phyloP scores from a whole-genome alignment of 2,888 invertebrate species.

The Drosophila prostipennis region DNA sequence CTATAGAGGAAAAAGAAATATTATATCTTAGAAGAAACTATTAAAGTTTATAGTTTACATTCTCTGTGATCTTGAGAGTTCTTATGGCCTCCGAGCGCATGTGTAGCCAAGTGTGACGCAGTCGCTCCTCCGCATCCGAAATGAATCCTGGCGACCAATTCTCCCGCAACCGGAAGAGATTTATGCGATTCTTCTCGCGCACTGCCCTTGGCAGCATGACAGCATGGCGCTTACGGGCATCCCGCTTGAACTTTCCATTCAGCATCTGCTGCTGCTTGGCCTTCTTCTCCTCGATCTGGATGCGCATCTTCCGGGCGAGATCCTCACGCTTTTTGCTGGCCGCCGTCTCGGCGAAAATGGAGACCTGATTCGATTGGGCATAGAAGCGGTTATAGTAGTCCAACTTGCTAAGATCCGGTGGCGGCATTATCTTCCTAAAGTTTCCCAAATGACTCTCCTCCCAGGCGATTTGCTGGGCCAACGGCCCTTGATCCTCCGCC shows the following conservation, averaged over 20 bases:
- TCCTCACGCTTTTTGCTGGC: slow-evolving; percentile 91
- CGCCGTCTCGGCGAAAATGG: slow-evolving; percentile 89
- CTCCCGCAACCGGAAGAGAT: slow-evolving; percentile 62
- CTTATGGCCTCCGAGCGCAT: slow-evolving; percentile 74
- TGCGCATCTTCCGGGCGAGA: slow-evolving; percentile 88
- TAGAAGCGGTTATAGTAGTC: slow-evolving; percentile 88
- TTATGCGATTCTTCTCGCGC: slow-evolving; percentile 69
- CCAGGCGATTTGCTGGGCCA: slow-evolving; percentile 88
- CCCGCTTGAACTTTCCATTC: slow-evolving; percentile 47
- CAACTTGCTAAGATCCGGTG: slow-evolving; percentile 82
- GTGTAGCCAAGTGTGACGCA: slow-evolving; percentile 83
- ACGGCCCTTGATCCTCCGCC: slow-evolving; percentile 82
- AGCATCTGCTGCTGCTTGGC: slow-evolving; percentile 72
- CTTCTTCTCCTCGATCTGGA: slow-evolving; percentile 85
- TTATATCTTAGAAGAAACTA: too few relatives aligned
- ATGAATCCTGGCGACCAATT: slow-evolving; percentile 82
- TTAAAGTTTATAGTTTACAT: slow-evolving; percentile 49
- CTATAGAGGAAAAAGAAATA: slow-evolving; percentile 47
- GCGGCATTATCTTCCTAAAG: slow-evolving; percentile 89
- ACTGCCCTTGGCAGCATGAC: slow-evolving; percentile 85
- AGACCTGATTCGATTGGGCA: slow-evolving; percentile 89
- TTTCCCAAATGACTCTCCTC: slow-evolving; percentile 91
- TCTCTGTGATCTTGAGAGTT: slow-evolving; percentile 73
- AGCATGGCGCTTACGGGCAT: slow-evolving; percentile 53
- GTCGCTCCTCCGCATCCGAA: slow-evolving; percentile 88